These are phyloP conservation scores for Athrips mouffetella DNA, from an alignment of 2,888 invertebrate species.

Conservation along the genomic window DNA sequence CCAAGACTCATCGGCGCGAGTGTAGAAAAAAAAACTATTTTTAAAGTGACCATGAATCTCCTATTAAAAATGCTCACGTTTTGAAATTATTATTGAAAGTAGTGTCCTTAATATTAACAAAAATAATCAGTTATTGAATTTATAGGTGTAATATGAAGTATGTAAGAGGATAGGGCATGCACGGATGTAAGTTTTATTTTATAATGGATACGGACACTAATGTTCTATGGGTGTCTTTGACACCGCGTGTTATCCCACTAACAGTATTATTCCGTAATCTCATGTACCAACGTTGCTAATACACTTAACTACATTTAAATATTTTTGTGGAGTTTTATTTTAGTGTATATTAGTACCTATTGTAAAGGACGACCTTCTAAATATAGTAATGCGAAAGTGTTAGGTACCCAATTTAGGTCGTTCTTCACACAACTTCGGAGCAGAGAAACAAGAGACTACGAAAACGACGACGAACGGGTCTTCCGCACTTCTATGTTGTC, in stretches of 20 bases:
- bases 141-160: constrained; percentile 65
- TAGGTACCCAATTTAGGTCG: too few species aligned
- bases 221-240: constrained; percentile 47
- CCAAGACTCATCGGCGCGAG: neutral
- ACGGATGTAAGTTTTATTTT: constrained; percentile 54
- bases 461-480: too few species aligned
- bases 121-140: constrained; percentile 68
- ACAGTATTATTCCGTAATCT: constrained; percentile 77
- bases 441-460: too few species aligned
- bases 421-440: too few species aligned
- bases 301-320: constrained; percentile 77
- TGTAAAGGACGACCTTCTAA: neutral
- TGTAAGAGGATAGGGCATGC: constrained; percentile 58
- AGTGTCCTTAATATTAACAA: constrained; percentile 52
- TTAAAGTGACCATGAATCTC: constrained; percentile 49
- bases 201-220: constrained; percentile 31
- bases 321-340: constrained; percentile 40
- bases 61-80: constrained; percentile 75
- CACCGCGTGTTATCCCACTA: constrained; percentile 46
- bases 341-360: neutral
- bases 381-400: too few species aligned
- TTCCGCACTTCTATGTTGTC: too few species aligned
- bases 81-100: constrained; percentile 65
- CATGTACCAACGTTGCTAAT: constrained; percentile 79
- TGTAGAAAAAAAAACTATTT: constrained; percentile 23